Conservation (phyloP, 2,888 invertebrate species). For the Chouioia cunea region DNA sequence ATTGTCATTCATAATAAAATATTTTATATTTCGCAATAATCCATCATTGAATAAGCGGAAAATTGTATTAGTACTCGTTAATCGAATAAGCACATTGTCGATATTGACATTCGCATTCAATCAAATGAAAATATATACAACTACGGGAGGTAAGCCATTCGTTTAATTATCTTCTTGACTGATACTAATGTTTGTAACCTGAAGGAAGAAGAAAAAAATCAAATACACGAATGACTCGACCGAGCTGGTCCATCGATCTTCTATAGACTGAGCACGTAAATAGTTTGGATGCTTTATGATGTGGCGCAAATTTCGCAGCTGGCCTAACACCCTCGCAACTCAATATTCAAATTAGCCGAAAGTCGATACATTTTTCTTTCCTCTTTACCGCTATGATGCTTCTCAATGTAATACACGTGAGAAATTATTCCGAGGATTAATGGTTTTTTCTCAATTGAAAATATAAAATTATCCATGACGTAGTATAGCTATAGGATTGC, state of each 20-base stretch:
- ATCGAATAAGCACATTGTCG: neutral
- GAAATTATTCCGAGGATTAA: neutral
- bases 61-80: neutral
- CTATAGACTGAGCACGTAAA: constrained; percentile 46
- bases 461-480: constrained; percentile 7
- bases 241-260: constrained; percentile 41
- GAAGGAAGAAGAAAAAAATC: neutral
- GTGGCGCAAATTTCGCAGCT: constrained; percentile 38
- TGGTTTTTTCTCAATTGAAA: constrained; percentile 28
- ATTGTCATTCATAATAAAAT: no score
- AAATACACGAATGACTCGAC: constrained; percentile 28
- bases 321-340: constrained; percentile 64
- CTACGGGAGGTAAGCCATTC: constrained; percentile 18
- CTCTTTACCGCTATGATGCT: constrained; percentile 24
- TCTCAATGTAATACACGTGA: neutral
- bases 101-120: constrained; percentile 54
- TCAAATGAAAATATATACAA: constrained; percentile 35
- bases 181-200: constrained; percentile 32
- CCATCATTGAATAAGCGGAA: no score
- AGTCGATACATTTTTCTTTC: constrained; percentile 44
- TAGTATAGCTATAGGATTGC: neutral
- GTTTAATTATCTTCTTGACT: constrained; percentile 43
- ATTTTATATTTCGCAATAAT: no score
- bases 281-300: constrained; percentile 63
- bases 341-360: constrained; percentile 65